These are phyloP conservation scores for Premnoplex brunnescens DNA, from an alignment of 2,797 vertebrate genomes.

Conservation along the genomic window DNA sequence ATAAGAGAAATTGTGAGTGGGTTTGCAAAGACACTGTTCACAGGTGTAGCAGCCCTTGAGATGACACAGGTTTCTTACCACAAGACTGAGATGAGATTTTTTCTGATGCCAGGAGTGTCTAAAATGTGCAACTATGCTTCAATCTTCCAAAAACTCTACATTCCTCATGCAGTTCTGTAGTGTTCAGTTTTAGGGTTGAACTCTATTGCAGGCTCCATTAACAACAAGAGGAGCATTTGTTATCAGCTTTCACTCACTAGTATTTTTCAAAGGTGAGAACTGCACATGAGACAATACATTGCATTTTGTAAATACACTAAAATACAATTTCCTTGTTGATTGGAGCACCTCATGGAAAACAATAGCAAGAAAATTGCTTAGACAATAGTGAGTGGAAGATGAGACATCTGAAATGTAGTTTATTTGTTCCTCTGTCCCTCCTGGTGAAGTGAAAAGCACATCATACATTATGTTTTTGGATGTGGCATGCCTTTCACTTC, in stretches of 20 bases:
- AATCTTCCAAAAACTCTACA: background rate
- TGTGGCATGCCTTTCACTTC: constrained; percentile 29
- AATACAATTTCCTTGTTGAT: background rate
- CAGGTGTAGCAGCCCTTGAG: background rate
- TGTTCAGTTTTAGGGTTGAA: background rate
- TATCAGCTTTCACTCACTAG: background rate
- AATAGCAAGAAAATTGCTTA: background rate
- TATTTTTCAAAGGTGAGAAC: background rate
- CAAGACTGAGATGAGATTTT: background rate
- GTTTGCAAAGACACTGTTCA: background rate
- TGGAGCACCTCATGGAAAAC: background rate
- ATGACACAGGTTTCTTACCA: background rate
- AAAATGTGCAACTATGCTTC: background rate
- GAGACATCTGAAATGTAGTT: background rate
- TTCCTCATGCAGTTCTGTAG: background rate
- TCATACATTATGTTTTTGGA: constrained; percentile 3
- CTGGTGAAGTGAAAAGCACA: background rate
- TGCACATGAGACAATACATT: background rate
- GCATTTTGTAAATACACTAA: background rate
- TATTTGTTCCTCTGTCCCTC: background rate
- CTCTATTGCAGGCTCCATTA: background rate
- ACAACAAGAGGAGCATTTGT: background rate
- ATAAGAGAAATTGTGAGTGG: background rate
- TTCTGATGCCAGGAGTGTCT: background rate
- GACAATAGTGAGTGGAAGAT: background rate